These are phyloP conservation scores for Drosophila lowei DNA, from an alignment of 1,140 invertebrate genomes.

Conservation along the genomic window DNA sequence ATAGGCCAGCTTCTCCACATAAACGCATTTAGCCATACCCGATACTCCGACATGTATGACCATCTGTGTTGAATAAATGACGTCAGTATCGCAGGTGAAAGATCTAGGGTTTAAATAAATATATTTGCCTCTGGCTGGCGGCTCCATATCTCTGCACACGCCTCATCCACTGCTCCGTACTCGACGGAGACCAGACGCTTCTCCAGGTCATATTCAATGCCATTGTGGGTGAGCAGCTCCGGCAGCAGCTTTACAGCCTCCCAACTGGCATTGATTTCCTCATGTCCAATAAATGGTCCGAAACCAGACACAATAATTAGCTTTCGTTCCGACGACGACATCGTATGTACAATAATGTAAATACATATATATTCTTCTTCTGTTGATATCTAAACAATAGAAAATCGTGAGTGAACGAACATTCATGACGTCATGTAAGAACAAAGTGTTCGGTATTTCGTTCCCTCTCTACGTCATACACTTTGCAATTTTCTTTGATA, in stretches of 20 bases:
- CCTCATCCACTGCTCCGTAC: conserved; percentile 85
- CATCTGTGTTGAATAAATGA: conserved; percentile 82
- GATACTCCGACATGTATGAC: conserved; percentile 87
- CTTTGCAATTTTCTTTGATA: too few relatives aligned
- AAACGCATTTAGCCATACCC: conserved; percentile 83
- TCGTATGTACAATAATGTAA: neutral
- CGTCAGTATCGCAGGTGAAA: conserved; percentile 26
- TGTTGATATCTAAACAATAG: too few relatives aligned
- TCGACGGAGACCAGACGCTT: conserved; percentile 85
- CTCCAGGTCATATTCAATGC: conserved; percentile 83
- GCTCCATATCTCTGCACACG: conserved; percentile 86
- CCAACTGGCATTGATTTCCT: conserved; percentile 89
- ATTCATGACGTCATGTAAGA: too few relatives aligned
- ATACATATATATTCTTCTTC: too few relatives aligned
- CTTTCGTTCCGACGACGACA: conserved; percentile 61
- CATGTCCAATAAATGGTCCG: conserved; percentile 86
- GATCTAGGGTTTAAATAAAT: conserved; percentile 41
- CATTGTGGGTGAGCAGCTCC: conserved; percentile 62
- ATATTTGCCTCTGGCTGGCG: conserved; percentile 84
- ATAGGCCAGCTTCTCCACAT: conserved; percentile 85
- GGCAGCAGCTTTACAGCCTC: conserved; percentile 85
- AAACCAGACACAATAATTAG: conserved; percentile 87
- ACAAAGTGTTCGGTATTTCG: too few relatives aligned
- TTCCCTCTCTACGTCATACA: too few relatives aligned
- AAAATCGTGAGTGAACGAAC: too few relatives aligned